Evolutionary conservation across 2,113 vertebrate genomes (phyloP).

Genomic region (Rhinopomastus cyanomelas): DNA sequence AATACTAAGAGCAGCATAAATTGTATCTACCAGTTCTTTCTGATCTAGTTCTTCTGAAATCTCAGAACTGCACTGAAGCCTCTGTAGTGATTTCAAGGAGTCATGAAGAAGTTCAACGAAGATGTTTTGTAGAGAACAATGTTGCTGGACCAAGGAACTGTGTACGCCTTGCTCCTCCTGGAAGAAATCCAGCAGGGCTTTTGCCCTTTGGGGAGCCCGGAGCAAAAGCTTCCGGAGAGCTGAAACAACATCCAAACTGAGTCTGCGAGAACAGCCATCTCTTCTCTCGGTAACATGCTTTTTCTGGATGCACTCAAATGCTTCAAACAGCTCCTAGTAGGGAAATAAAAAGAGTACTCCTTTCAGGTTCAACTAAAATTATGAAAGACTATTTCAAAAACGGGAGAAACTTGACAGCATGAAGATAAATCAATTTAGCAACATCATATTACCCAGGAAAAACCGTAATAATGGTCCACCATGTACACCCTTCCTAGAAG

Average conservation of each 20-base stretch:
- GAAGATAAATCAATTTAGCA: background rate
- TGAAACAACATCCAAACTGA: constrained; percentile 76
- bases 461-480: background rate
- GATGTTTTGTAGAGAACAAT: constrained; percentile 74
- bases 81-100: constrained; percentile 66
- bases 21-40: constrained; percentile 68
- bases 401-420: background rate
- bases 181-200: constrained; percentile 82
- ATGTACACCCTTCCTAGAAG: background rate
- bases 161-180: constrained; percentile 46
- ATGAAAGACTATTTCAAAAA: background rate
- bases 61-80: constrained; percentile 30
- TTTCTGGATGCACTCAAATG: constrained; percentile 71
- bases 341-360: background rate
- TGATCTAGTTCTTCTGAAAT: constrained; percentile 27
- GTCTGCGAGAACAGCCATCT: constrained; percentile 33
- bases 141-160: background rate
- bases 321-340: constrained; percentile 83
- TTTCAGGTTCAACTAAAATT: background rate
- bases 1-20: constrained; percentile 80
- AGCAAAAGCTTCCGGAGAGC: constrained; percentile 80
- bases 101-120: constrained; percentile 83
- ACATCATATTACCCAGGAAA: background rate
- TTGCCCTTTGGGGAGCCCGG: constrained; percentile 77
- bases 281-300: constrained; percentile 28